Base-by-base conservation (phyloP, 1,140 invertebrate species). In the Heliconius melpomene region DNA sequence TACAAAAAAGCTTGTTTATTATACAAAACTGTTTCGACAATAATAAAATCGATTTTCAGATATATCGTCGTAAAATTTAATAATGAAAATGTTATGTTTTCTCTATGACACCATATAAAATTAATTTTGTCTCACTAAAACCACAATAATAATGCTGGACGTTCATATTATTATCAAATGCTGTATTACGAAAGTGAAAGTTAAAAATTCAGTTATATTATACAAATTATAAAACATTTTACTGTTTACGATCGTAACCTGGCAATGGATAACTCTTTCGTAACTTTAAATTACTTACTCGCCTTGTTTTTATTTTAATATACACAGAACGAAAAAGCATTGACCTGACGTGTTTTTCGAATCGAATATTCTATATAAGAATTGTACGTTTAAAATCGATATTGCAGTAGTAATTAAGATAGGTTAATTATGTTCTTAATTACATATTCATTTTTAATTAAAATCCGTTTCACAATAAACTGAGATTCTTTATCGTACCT, bases 291-390 rank as follows among this genome's bases (percentile, higher is more conserved):
- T n/a, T 40, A 75, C 36, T 66, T 75, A 60, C 54, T 75, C 38
- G 74, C 52, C 54, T 75, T 75, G 74, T 75, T 75, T 66, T 38
- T 38, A 66, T 75, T 75, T 75, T 32, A n/a, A 54, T 75, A n/a
- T 75, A 23, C 32, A 60, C 13, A 16, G 7, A 75, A 29, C 66
- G 32, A 32, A 54, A 75, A 75, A 57, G 29, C 50, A 75, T 75
- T 75, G 50, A 75, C 13, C 50, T 32, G 11, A 20, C 32, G 73
- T 74, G 50, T 26, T 54, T 5, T 54, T 66, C n/a, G 3, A 66
- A 18, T 66, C 11, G 60, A 66, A 29, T 29, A 29, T 66, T n/a
- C 11, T 26, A 66, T 66, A 29, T 66, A 66, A 11, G 26, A 66
- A 3, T 26, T 7, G 57, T 26, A 0, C 29, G 57, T 8, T 26